These are phyloP conservation scores for Deladenus siricidicola DNA, from an alignment of 2,888 invertebrate species.

Conservation along the genomic window DNA sequence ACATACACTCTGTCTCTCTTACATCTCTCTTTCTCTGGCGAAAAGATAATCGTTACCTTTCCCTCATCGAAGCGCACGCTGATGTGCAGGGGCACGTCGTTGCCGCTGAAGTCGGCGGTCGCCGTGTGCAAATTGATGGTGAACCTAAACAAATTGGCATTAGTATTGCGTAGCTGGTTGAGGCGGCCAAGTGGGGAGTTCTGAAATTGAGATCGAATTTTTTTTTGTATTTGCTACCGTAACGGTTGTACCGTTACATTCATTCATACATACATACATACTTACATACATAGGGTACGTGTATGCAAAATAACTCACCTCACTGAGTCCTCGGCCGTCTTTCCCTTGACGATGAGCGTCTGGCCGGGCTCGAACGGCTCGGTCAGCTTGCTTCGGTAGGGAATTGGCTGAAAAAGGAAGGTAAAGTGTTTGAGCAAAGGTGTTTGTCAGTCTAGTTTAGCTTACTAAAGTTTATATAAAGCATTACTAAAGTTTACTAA, in stretches of 20 bases:
- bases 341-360: constrained; percentile 51
- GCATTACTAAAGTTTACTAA: no score
- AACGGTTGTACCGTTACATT: background rate
- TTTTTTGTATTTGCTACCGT: no score
- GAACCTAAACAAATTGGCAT: constrained; percentile 29
- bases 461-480: no score
- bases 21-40: background rate
- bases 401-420: constrained; percentile 42
- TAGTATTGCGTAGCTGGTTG: background rate
- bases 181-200: background rate
- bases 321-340: constrained; percentile 49
- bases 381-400: constrained; percentile 50
- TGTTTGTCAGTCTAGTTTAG: background rate
- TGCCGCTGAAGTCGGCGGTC: constrained; percentile 46
- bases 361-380: constrained; percentile 53
- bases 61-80: constrained; percentile 52
- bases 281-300: background rate
- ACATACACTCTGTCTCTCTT: background rate
- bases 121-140: constrained; percentile 49
- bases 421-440: background rate
- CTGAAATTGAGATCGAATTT: no score
- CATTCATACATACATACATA: background rate
- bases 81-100: constrained; percentile 52
- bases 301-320: constrained; percentile 18
- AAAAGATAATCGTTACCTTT: constrained; percentile 38